These are phyloP conservation scores for Trichacis sp. DNA, from an alignment of 2,888 invertebrate species.

Conservation along the genomic window DNA sequence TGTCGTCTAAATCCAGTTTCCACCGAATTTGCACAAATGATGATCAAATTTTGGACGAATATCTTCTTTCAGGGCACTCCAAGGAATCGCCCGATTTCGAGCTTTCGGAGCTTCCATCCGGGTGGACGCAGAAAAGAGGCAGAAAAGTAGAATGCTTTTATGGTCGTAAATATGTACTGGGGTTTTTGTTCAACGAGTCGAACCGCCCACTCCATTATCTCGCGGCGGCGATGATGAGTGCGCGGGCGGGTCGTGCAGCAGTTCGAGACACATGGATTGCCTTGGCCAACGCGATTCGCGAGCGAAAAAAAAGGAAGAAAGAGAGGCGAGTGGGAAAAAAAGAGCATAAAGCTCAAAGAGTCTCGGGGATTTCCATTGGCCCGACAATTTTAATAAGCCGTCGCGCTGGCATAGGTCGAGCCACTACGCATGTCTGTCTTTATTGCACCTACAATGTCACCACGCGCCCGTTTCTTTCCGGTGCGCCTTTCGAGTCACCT, in stretches of 20 bases:
- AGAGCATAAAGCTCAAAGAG: neutral
- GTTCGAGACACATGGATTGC: constrained; percentile 63
- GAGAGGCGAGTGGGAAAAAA: no score
- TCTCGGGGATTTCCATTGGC: constrained; percentile 56
- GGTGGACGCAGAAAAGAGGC: constrained; percentile 27
- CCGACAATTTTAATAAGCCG: constrained; percentile 66
- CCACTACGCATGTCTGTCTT: constrained; percentile 67
- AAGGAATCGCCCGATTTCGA: neutral
- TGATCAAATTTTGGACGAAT: neutral
- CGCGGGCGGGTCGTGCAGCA: constrained; percentile 66
- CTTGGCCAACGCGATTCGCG: constrained; percentile 62
- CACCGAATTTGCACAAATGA: neutral
- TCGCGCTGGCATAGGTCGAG: constrained; percentile 61
- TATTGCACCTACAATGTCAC: constrained; percentile 59
- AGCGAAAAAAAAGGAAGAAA: constrained; percentile 55
- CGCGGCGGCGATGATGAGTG: constrained; percentile 67
- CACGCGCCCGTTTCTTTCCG: no score
- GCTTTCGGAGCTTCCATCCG: neutral
- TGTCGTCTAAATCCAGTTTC: no score
- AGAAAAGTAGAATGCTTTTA: constrained; percentile 62
- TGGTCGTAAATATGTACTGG: constrained; percentile 51
- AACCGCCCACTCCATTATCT: constrained; percentile 68
- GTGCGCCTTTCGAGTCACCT: no score
- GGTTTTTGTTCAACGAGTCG: constrained; percentile 18
- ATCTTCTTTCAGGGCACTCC: neutral